These are phyloP conservation scores for Alviniconcha strummeri DNA, from an alignment of 2,888 invertebrate species.

Conservation along the genomic window DNA sequence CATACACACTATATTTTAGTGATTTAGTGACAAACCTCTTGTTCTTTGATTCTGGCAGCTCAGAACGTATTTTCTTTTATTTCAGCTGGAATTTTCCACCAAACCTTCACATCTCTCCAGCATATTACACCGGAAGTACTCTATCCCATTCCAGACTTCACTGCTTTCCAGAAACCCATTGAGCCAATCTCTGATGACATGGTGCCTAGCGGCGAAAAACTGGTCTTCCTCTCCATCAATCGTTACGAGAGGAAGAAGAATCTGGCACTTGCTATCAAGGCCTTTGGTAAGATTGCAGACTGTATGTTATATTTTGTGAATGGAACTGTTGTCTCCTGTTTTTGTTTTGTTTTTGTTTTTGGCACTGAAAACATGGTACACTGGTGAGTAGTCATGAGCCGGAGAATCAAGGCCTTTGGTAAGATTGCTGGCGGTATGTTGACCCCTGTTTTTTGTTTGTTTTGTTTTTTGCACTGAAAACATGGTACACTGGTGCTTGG, in stretches of 20 bases:
- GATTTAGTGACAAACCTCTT: neutral
- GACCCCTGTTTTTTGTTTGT: no score
- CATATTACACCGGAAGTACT: conserved; percentile 85
- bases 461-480: no score
- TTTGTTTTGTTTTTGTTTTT: no score
- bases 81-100: conserved; percentile 84
- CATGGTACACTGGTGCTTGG: no score
- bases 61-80: neutral
- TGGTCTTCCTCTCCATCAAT: conserved; percentile 93
- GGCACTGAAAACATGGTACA: no score
- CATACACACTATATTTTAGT: neutral
- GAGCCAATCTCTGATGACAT: conserved; percentile 55
- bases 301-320: no score
- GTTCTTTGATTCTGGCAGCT: neutral
- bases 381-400: no score
- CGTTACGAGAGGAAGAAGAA: conserved; percentile 98
- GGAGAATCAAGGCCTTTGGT: no score
- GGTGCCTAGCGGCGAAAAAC: conserved; percentile 61
- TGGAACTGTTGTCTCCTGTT: no score
- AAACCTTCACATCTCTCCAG: conserved; percentile 86
- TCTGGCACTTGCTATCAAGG: conserved; percentile 87
- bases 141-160: conserved; percentile 94
- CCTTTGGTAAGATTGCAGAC: conserved; percentile 79
- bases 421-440: no score
- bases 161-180: conserved; percentile 59